Evolutionary conservation across 2,888 invertebrate genomes (phyloP).

Genomic region (Allacma fusca): DNA sequence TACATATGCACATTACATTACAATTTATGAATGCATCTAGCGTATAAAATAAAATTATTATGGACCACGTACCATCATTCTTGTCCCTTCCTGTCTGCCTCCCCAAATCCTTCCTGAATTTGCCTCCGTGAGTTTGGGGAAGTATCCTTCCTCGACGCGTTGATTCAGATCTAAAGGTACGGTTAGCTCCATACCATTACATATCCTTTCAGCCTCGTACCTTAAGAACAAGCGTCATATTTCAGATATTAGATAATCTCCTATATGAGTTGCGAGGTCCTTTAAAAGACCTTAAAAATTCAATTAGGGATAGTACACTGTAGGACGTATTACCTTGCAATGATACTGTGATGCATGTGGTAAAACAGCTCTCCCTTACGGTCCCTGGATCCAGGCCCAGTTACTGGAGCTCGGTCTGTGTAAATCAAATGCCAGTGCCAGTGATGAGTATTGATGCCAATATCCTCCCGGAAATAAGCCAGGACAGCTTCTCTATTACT

Average conservation of each 20-base stretch:
- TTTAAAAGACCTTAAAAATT: too few relatives aligned
- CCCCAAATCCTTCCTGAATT: slow-evolving; percentile 56
- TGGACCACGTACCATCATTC: neutral
- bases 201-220: slow-evolving; percentile 79
- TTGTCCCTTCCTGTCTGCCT: slow-evolving; percentile 54
- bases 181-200: slow-evolving; percentile 74
- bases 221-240: too few relatives aligned
- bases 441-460: slow-evolving; percentile 81
- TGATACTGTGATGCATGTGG: slow-evolving; percentile 74
- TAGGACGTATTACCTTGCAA: too few relatives aligned
- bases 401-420: slow-evolving; percentile 71
- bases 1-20: too few relatives aligned
- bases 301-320: too few relatives aligned
- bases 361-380: slow-evolving; percentile 81
- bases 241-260: too few relatives aligned
- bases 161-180: slow-evolving; percentile 73
- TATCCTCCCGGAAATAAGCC: slow-evolving; percentile 66
- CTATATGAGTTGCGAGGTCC: too few relatives aligned
- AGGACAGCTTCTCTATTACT: slow-evolving; percentile 78
- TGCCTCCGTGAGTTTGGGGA: slow-evolving; percentile 73
- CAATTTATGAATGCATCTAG: too few relatives aligned
- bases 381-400: slow-evolving; percentile 75
- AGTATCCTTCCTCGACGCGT: slow-evolving; percentile 80
- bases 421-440: slow-evolving; percentile 94
- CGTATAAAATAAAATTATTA: too few relatives aligned